Evolutionary conservation across 2,113 vertebrate genomes (phyloP).

Genomic region (Henicopernis longicauda): DNA sequence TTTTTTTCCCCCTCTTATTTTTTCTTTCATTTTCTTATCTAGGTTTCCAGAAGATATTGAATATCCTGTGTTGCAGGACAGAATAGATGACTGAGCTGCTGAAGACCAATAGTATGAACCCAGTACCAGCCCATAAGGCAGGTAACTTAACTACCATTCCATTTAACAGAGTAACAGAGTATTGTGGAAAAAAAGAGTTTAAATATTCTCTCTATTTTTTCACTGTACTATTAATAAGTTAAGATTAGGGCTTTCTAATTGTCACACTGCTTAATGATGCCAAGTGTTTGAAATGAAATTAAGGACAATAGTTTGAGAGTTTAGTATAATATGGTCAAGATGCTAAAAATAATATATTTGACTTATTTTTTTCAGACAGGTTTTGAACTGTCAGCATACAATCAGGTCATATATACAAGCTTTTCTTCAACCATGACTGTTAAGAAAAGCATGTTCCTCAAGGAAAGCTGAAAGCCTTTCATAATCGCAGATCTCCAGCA

Average conservation of each 20-base stretch:
- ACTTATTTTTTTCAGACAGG: neutral
- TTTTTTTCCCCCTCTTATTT: neutral
- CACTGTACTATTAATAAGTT: neutral
- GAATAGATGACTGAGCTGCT: neutral
- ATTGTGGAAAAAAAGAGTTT: neutral
- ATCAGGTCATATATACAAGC: neutral
- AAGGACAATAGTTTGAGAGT: neutral
- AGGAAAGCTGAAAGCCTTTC: neutral
- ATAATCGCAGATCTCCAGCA: neutral
- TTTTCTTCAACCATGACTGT: neutral
- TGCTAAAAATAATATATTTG: neutral
- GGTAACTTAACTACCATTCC: neutral
- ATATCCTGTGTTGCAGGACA: neutral
- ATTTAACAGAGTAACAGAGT: neutral
- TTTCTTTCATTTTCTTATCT: neutral
- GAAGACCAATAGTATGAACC: neutral
- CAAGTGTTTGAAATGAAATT: neutral
- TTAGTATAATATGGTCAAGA: neutral
- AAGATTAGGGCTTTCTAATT: neutral
- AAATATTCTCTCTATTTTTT: neutral
- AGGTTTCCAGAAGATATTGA: neutral
- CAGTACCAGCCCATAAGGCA: neutral
- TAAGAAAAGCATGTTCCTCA: neutral
- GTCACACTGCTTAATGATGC: neutral
- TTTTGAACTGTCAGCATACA: neutral